A percentile compares a stretch with the other conserved stretches of the same genome.
Evolutionary conservation across 2,888 invertebrate genomes (phyloP).

Genomic region (Limnephilus rhombicus): DNA sequence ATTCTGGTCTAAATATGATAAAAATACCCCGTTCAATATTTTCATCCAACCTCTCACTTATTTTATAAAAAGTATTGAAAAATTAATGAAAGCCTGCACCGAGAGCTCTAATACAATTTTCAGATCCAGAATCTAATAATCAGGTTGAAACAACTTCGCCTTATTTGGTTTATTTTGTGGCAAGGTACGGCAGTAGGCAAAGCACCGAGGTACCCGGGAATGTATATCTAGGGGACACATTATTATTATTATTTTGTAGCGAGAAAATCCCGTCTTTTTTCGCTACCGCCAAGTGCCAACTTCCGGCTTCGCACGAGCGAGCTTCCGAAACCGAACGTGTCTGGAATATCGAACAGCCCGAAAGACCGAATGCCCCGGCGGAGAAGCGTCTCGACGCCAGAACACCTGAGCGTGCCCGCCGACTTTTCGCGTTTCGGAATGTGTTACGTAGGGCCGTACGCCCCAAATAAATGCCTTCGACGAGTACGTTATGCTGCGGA

Average conservation of each 20-base stretch:
- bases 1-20: no score
- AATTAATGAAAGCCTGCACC: background rate
- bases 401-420: slow-evolving; percentile 26
- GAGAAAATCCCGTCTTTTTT: slow-evolving; percentile 33
- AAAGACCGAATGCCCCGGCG: background rate
- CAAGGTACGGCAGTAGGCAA: background rate
- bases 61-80: background rate
- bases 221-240: slow-evolving; percentile 28
- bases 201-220: background rate
- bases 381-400: background rate
- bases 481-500: background rate
- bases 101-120: background rate
- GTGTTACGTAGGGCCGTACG: slow-evolving; percentile 22
- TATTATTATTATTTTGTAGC: slow-evolving; percentile 48
- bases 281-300: slow-evolving; percentile 57
- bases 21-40: no score
- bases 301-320: slow-evolving; percentile 52
- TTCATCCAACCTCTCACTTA: background rate
- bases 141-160: background rate
- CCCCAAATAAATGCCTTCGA: slow-evolving; percentile 10
- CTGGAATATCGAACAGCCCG: slow-evolving; percentile 55
- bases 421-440: slow-evolving; percentile 22
- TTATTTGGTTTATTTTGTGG: background rate
- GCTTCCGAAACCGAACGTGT: slow-evolving; percentile 62
- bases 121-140: background rate